phyloP scores from a whole-genome alignment of 2,797 vertebrate species.

The Fringilla coelebs region DNA sequence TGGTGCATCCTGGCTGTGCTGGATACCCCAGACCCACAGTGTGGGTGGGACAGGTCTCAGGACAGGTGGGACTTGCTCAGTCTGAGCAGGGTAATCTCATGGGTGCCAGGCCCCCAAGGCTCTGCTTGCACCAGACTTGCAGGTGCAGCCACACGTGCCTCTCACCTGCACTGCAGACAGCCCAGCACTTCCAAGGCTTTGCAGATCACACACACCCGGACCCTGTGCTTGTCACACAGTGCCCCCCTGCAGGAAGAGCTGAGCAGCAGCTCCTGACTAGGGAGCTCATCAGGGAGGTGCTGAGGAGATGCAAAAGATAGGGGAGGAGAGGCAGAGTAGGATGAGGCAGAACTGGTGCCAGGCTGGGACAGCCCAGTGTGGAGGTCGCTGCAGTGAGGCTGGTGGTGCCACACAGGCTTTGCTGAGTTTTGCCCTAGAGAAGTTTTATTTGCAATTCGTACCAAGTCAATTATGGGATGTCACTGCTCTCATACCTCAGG shows the following conservation, averaged over 20 bases:
- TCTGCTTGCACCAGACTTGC: background rate
- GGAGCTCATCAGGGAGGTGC: background rate
- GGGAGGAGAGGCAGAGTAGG: background rate
- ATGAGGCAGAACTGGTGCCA: background rate
- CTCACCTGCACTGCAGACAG: background rate
- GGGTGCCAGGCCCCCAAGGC: background rate
- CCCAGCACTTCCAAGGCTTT: background rate
- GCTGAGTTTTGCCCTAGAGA: background rate
- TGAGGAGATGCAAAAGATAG: background rate
- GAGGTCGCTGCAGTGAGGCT: fast-evolving
- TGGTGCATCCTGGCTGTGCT: background rate
- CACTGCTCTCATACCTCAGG: background rate
- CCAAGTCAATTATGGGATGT: background rate
- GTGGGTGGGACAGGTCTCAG: background rate
- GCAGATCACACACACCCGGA: background rate
- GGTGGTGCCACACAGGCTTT: background rate
- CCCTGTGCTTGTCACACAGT: background rate
- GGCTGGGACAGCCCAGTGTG: background rate
- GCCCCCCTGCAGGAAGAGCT: background rate
- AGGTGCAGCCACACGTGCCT: background rate
- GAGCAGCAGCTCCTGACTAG: background rate
- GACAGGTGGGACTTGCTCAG: no score
- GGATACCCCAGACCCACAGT: fast-evolving
- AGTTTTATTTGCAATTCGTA: background rate
- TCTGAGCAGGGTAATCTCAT: background rate